Evolutionary conservation across 2,113 vertebrate genomes (phyloP).

Genomic region (Mohoua ochrocephala): DNA sequence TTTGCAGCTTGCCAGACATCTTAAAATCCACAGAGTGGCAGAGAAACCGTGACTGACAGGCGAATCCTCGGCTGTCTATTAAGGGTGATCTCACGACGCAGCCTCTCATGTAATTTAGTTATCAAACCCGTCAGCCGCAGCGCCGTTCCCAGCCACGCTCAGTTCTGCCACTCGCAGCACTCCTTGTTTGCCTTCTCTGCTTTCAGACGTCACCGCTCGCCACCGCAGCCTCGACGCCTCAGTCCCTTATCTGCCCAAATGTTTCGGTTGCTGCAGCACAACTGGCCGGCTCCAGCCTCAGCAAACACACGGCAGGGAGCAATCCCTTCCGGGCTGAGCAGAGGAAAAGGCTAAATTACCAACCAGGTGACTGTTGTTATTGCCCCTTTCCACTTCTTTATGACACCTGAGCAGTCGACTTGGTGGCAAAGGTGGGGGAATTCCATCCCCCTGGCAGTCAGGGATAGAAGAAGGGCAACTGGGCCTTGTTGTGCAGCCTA

Average conservation of each 20-base stretch:
- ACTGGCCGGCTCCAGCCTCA: background rate
- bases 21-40: background rate
- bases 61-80: conserved; percentile 12
- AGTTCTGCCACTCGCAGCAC: background rate
- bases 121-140: conserved; percentile 21
- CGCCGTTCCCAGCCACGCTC: background rate
- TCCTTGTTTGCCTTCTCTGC: background rate
- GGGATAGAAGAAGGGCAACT: background rate
- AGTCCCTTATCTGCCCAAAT: background rate
- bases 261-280: background rate
- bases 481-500: background rate
- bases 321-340: background rate
- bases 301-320: background rate
- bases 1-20: background rate
- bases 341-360: background rate
- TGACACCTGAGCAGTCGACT: background rate
- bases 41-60: background rate
- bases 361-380: background rate
- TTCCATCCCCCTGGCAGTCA: background rate
- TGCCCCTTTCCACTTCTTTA: background rate
- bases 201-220: background rate
- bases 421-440: background rate
- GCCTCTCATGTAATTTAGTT: conserved; percentile 40
- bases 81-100: conserved; percentile 8
- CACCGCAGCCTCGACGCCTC: background rate